These are phyloP conservation scores for Cosmorhoe ocellata DNA, from an alignment of 2,888 invertebrate species.

Conservation along the genomic window DNA sequence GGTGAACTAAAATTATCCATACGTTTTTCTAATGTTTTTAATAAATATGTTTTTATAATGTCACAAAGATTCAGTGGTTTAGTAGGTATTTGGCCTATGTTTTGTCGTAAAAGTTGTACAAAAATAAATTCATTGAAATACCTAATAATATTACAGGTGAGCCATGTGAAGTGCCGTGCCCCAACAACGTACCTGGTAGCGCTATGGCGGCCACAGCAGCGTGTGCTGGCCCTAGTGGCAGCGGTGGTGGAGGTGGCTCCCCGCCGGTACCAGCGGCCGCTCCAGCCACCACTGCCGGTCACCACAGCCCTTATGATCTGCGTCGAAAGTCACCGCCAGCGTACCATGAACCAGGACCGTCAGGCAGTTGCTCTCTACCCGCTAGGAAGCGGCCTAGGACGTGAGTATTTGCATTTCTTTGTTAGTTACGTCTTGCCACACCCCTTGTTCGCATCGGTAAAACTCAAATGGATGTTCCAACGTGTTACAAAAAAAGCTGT, in stretches of 20 bases:
- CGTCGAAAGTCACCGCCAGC: conserved; percentile 91
- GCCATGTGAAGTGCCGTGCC: conserved; percentile 90
- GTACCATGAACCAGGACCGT: conserved; percentile 87
- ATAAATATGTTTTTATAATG: too few species aligned
- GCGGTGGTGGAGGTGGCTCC: conserved; percentile 78
- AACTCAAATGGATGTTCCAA: too few species aligned
- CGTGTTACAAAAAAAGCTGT: too few species aligned
- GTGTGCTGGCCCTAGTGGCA: conserved; percentile 78
- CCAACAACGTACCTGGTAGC: conserved; percentile 84
- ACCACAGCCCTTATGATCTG: conserved; percentile 95
- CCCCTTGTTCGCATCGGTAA: too few species aligned
- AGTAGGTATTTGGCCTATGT: too few species aligned
- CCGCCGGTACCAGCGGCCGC: conserved; percentile 79
- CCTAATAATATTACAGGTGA: too few species aligned
- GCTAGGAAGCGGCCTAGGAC: conserved; percentile 92
- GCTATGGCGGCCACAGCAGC: conserved; percentile 77
- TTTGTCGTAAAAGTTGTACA: too few species aligned
- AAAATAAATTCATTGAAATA: too few species aligned
- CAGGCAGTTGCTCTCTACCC: conserved; percentile 86
- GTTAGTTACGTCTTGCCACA: too few species aligned
- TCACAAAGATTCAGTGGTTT: too few species aligned
- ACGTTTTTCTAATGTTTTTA: too few species aligned
- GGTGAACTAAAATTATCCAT: too few species aligned
- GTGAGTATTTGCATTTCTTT: conserved; percentile 47
- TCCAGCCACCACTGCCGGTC: conserved; percentile 87